Evolutionary conservation across 2,113 vertebrate genomes (phyloP).

Genomic region (Neopipo cinnamomea): DNA sequence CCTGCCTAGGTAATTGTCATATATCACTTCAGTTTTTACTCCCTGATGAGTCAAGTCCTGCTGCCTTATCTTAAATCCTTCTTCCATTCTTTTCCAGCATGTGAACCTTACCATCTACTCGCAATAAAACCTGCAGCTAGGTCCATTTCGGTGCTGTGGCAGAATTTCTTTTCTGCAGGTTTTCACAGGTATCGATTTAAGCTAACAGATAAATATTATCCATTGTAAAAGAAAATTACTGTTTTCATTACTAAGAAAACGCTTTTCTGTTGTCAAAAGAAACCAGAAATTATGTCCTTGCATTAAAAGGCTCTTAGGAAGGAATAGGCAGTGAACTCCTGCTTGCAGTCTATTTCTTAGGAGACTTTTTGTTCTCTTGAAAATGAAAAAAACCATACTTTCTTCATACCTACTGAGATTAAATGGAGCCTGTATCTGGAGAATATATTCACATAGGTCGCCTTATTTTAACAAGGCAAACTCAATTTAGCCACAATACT

Average conservation of each 20-base stretch:
- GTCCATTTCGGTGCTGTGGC: background rate
- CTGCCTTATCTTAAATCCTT: background rate
- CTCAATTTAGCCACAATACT: background rate
- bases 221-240: constrained; percentile 17
- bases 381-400: background rate
- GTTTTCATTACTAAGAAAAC: constrained; percentile 27
- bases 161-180: background rate
- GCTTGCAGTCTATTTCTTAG: background rate
- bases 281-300: background rate
- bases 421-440: background rate
- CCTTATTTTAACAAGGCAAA: background rate
- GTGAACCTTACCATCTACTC: background rate
- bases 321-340: background rate
- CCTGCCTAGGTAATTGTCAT: background rate
- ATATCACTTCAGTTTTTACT: background rate
- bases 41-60: background rate
- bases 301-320: constrained; percentile 9
- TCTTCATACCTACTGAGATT: background rate
- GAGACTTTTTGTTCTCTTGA: background rate
- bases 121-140: background rate
- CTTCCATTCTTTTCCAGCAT: background rate
- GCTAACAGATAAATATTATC: background rate
- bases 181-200: background rate
- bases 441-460: background rate
- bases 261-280: background rate